Evolutionary conservation across 2,113 vertebrate genomes (phyloP).

Genomic region (Tichodroma muraria): DNA sequence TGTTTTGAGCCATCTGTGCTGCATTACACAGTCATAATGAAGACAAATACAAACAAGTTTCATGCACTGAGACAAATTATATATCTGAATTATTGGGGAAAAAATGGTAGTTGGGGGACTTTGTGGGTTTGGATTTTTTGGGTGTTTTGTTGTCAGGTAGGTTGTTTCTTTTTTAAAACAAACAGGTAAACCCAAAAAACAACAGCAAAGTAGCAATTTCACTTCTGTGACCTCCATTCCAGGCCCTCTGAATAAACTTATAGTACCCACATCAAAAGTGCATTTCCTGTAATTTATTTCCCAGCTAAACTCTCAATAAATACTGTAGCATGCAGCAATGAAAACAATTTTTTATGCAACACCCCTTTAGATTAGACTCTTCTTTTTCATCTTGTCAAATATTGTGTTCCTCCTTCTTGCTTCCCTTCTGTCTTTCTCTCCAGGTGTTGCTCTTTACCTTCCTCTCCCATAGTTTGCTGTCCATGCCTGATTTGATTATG

Average conservation of each 20-base stretch:
- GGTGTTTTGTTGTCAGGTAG: background rate
- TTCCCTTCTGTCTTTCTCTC: background rate
- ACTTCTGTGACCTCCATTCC: background rate
- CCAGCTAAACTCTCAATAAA: background rate
- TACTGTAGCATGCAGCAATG: background rate
- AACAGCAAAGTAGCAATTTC: background rate
- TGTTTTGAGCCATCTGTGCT: background rate
- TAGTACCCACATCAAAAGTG: background rate
- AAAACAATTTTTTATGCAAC: background rate
- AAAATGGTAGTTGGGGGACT: background rate
- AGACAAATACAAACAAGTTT: background rate
- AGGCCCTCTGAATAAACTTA: background rate
- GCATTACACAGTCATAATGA: background rate
- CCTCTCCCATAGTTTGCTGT: background rate
- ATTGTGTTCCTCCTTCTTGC: fast-evolving
- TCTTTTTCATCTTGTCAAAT: background rate
- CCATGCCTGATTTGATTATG: background rate
- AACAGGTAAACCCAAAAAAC: background rate
- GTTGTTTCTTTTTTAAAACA: background rate
- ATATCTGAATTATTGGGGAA: background rate
- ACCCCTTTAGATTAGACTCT: background rate
- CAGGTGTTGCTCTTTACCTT: background rate
- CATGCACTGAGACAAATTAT: background rate
- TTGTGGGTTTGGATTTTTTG: background rate
- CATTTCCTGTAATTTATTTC: background rate